Conservation (phyloP, 1,140 invertebrate genomes). For the Colletes gigas region DNA sequence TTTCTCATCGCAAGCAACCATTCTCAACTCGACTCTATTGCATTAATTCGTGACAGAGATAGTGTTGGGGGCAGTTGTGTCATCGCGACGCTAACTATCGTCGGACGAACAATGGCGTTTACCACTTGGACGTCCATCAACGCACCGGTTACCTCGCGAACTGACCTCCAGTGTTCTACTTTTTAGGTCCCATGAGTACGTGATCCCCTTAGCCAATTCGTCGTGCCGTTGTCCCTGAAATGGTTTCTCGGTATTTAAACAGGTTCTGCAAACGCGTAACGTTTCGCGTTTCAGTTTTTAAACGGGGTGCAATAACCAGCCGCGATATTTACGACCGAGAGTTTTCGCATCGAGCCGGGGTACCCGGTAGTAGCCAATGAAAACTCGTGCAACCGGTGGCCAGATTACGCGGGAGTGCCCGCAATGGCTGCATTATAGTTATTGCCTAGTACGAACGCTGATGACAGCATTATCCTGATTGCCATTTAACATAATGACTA, state of each 20-base stretch:
- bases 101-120: background rate
- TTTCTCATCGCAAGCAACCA: background rate
- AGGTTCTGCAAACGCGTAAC: too few relatives aligned
- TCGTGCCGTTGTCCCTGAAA: too few relatives aligned
- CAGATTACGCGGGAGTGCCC: constrained; percentile 70
- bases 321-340: too few relatives aligned
- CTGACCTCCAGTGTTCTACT: background rate
- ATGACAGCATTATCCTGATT: constrained; percentile 78
- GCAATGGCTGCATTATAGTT: constrained; percentile 73
- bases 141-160: background rate
- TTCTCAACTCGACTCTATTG: constrained; percentile 8
- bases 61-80: background rate
- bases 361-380: constrained; percentile 70
- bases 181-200: background rate
- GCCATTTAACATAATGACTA: constrained; percentile 77
- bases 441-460: constrained; percentile 68
- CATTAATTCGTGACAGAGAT: constrained; percentile 5
- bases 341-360: background rate
- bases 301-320: too few relatives aligned
- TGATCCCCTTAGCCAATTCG: background rate
- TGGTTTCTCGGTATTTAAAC: background rate
- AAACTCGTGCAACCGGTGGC: constrained; percentile 59
- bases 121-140: too few relatives aligned
- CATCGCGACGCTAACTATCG: background rate
- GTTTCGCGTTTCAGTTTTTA: too few relatives aligned